Conservation (phyloP, 2,113 vertebrate genomes). For the Pollimyrus isidori region DNA sequence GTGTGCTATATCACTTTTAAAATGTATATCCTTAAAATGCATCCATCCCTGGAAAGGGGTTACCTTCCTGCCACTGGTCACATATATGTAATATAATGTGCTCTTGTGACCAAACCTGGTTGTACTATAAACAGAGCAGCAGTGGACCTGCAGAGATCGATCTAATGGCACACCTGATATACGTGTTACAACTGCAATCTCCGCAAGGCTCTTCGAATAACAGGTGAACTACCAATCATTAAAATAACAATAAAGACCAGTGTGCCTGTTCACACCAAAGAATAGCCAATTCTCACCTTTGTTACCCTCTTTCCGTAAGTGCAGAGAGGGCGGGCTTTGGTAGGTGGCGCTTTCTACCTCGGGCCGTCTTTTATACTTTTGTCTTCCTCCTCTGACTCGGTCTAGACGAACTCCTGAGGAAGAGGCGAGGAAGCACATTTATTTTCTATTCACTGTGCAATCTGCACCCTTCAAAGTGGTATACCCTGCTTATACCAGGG, state of each 20-base stretch:
- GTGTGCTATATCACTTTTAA: background rate
- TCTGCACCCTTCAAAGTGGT: background rate
- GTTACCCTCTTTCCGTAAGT: constrained; percentile 74
- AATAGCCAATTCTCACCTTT: constrained; percentile 39
- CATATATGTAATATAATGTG: background rate
- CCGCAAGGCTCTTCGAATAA: background rate
- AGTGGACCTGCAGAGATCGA: background rate
- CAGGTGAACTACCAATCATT: background rate
- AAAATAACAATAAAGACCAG: background rate
- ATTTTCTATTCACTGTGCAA: background rate
- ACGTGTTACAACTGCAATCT: background rate
- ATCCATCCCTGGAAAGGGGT: background rate
- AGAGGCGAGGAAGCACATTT: background rate
- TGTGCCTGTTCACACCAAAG: background rate
- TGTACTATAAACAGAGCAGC: background rate
- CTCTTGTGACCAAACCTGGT: background rate
- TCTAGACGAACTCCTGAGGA: constrained; percentile 76
- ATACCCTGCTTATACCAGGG: background rate
- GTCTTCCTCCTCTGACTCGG: constrained; percentile 77
- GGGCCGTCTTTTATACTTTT: constrained; percentile 82
- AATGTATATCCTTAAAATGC: background rate
- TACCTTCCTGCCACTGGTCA: background rate
- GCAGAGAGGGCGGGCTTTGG: constrained; percentile 59
- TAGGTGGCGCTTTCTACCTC: constrained; percentile 75
- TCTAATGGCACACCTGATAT: background rate